Evolutionary conservation across 1,140 invertebrate species (phyloP), one percentile per base, ranked within the genome.

Genomic region (Lerema accius): DNA sequence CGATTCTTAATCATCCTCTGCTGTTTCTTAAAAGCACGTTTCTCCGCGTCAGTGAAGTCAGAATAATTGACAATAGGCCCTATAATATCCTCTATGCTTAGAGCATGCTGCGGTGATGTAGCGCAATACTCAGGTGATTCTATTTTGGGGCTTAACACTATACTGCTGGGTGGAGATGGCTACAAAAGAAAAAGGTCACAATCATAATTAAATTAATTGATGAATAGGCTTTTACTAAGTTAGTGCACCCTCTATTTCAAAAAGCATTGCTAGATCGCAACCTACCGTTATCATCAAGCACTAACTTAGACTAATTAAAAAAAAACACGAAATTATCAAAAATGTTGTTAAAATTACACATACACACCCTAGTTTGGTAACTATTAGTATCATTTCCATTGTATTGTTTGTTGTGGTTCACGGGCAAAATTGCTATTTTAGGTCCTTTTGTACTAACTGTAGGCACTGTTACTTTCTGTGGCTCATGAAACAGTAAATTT

Each of bases 1-100:
- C 94, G 83, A 90, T 96, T 98, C 92, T 97, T 97, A 37, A 97
- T 97, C 95, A 97, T 97, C 69, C 96, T 93, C 77, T 97, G 96
- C 76, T 97, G 96, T 72, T 96, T 93, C 73, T 97, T 97, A 0
- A 96, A 51, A 17, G 84, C 85, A 55, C 76, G 80, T 11, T 88
- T 86, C 66, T 90, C 85, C 11, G 77, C 68, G 42, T 86, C 85
- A 67, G 67, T 90, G 17, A 81, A 73, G 11, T 73, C 71, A 3
- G 82, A 76, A 3, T 80, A 32, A 46, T 85, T 72, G 32, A 78
- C 35, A 26, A 45, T 53, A 15, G 71, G 51, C 16, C 48, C 48
- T 15, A 63, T 48, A 28, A 45, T 40, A 59, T 63, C 63, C 26
- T 65, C 62, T 10, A 59, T 45, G 28, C 10, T 56, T 32, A 56